Evolutionary conservation across 1,140 invertebrate species (phyloP).

Genomic region (Saccostrea cuccullata): DNA sequence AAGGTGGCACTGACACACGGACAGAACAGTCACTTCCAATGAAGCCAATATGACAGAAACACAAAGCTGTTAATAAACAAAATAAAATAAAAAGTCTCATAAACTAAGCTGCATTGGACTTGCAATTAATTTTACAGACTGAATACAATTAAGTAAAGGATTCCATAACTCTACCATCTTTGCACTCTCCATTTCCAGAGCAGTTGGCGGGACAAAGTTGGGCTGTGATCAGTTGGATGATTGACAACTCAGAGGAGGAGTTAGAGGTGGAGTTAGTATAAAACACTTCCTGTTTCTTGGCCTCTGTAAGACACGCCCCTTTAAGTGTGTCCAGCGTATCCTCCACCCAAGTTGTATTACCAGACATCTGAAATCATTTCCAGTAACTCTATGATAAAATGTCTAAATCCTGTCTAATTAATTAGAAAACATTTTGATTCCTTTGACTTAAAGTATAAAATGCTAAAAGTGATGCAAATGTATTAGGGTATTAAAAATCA

Average conservation of each 20-base stretch:
- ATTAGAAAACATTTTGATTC: too few relatives aligned
- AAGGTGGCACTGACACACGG: not conserved
- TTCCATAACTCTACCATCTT: not conserved
- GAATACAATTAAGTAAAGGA: too few relatives aligned
- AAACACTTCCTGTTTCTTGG: slow-evolving; percentile 4
- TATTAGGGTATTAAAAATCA: too few relatives aligned
- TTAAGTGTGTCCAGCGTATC: not conserved
- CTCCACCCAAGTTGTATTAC: not conserved
- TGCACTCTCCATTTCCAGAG: not conserved
- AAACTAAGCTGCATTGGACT: too few relatives aligned
- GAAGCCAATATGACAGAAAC: not conserved
- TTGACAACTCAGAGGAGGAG: not conserved
- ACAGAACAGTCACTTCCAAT: not conserved
- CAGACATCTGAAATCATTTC: not conserved
- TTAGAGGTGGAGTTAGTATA: not conserved
- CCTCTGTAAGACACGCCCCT: slow-evolving; percentile 7
- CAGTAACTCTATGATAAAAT: not conserved
- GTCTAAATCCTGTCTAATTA: too few relatives aligned
- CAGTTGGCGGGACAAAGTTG: slow-evolving; percentile 2
- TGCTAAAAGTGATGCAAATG: too few relatives aligned
- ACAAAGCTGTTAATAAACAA: not conserved
- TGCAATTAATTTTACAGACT: too few relatives aligned
- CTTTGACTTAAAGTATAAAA: too few relatives aligned
- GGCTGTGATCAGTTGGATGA: not conserved
- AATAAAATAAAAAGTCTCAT: not conserved